Evolutionary conservation across 2,797 vertebrate genomes (phyloP), one percentile per base, ranked within the genome.

Genomic region (Xiphophorus birchmanni): DNA sequence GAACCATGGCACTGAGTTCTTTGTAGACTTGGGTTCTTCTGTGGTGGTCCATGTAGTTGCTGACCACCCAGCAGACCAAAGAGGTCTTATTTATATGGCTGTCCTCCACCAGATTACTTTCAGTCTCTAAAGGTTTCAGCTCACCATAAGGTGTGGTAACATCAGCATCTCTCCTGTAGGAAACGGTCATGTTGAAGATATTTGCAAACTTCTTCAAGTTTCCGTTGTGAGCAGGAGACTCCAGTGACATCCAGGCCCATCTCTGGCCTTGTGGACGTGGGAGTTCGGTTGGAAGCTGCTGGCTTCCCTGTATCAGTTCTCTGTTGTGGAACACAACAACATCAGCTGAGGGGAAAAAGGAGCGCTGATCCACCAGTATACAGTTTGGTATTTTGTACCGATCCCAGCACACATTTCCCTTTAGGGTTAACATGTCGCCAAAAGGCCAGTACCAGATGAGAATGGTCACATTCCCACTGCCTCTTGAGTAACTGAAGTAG

Each of bases 191-290:
- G 90, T 99, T 98, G 91, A 99, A 99, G 72, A 96, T 78, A 3
- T 95, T 89, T 0, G 90, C 90, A 80, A 95, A 96, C 1, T 11
- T 74, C 0, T 0, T 1, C 42, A 97, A 80, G 35, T 93, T 91
- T 0, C 88, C 94, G 0, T 93, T 96, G 90, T 96, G 77, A 79
- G 77, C 76, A 0, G 96, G 96, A 0, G 97, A 94, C 90, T 99
- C 98, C 90, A 99, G 81, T 23, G 97, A 97, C 37, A 97, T 90
- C 98, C 98, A 99, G 10, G 97, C 95, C 98, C 98, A 99, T 82
- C 94, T 96, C 90, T 99, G 98, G 3, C 91, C 83, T 0, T 0
- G 82, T 0, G 95, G 95, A 1, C 96, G 92, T 26, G 71, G 78
- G 0, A 93, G 91, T 65, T 92, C 74, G 0, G 88, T 12, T 1